phyloP scores from a whole-genome alignment of 1,140 invertebrate genomes.

The Bombyx mandarina region DNA sequence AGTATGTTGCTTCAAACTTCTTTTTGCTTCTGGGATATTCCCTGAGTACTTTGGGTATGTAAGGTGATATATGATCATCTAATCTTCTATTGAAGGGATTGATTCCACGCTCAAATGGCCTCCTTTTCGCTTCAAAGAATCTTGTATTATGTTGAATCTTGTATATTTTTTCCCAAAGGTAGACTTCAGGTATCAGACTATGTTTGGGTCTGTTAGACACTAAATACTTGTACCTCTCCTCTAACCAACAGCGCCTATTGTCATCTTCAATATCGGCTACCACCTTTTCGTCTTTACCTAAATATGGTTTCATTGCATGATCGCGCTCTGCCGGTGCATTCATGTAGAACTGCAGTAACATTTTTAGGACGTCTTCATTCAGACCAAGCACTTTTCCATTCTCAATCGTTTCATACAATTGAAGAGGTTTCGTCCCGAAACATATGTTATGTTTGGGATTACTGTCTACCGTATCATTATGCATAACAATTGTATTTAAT shows the following conservation, averaged over 20 bases:
- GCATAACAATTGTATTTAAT: conserved; percentile 84
- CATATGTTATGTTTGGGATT: conserved; percentile 86
- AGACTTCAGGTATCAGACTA: conserved; percentile 75
- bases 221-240: conserved; percentile 77
- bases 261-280: conserved; percentile 78
- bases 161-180: conserved; percentile 84
- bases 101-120: conserved; percentile 76
- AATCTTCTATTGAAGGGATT: conserved; percentile 74
- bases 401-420: conserved; percentile 83
- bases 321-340: conserved; percentile 77
- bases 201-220: conserved; percentile 76
- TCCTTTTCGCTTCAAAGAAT: conserved; percentile 75
- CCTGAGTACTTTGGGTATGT: conserved; percentile 77
- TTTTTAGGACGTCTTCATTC: conserved; percentile 85
- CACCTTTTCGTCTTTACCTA: conserved; percentile 73
- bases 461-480: conserved; percentile 71
- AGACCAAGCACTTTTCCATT: conserved; percentile 81
- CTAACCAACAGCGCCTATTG: conserved; percentile 78
- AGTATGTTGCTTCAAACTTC: conserved; percentile 74
- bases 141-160: conserved; percentile 78
- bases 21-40: conserved; percentile 72
- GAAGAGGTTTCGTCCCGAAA: conserved; percentile 79
- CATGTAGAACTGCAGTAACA: conserved; percentile 82
- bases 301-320: conserved; percentile 81
- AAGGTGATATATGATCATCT: conserved; percentile 76